Conservation (phyloP, 1,140 invertebrate species). For the Drosophila rhopaloa region DNA sequence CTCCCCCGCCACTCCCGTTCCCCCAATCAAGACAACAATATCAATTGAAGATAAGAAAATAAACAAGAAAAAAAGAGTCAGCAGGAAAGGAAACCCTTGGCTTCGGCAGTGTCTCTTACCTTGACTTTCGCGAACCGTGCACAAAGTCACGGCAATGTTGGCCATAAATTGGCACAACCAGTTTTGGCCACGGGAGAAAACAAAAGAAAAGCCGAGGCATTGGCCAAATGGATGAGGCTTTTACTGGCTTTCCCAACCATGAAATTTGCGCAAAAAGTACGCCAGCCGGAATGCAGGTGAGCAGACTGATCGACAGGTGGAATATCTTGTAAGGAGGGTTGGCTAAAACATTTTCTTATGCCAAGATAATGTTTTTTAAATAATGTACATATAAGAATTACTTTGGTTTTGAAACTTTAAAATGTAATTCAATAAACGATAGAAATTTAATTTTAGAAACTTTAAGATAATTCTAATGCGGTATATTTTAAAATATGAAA, state of each 20-base stretch:
- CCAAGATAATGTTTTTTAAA: too few species aligned
- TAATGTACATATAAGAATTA: too few species aligned
- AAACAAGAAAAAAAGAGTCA: constrained; percentile 6
- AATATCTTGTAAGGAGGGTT: constrained; percentile 1
- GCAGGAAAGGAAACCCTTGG: constrained; percentile 36
- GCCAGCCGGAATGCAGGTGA: constrained; percentile 8
- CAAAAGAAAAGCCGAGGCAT: constrained; percentile 55
- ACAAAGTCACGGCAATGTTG: constrained; percentile 69
- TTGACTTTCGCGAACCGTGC: constrained; percentile 48
- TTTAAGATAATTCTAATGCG: too few species aligned
- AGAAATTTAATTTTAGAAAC: too few species aligned
- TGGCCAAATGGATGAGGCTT: constrained; percentile 46
- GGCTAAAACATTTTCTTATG: neutral
- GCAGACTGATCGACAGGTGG: neutral
- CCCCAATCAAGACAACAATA: constrained; percentile 41
- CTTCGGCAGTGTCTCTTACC: constrained; percentile 31
- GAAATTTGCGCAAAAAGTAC: constrained; percentile 43
- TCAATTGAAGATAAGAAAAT: constrained; percentile 53
- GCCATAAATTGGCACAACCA: constrained; percentile 65
- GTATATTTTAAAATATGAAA: too few species aligned
- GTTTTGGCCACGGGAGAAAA: constrained; percentile 56
- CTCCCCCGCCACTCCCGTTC: neutral
- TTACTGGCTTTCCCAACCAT: constrained; percentile 73
- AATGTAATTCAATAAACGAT: too few species aligned
- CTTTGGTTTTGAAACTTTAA: too few species aligned